Evolutionary conservation across 1,140 invertebrate genomes (phyloP).

Genomic region (Drosophila seguyi): DNA sequence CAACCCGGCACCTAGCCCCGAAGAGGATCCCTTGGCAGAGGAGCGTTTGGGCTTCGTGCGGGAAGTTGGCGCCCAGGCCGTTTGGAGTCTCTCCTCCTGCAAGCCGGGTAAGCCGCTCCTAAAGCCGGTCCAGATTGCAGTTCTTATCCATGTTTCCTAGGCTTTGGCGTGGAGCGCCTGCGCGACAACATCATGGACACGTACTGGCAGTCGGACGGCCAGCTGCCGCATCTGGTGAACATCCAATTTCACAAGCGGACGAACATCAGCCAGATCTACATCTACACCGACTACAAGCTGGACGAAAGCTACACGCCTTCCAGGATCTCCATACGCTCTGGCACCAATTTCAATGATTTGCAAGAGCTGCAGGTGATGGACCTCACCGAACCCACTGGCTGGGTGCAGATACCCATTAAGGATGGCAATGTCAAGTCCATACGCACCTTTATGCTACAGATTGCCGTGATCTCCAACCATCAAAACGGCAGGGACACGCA

Average conservation of each 20-base stretch:
- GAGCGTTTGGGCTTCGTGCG: conserved; percentile 92
- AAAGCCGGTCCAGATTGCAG: conserved; percentile 1
- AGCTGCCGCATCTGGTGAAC: conserved; percentile 98
- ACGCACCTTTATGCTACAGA: conserved; percentile 98
- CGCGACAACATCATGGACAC: conserved; percentile 97
- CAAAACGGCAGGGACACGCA: conserved; percentile 99
- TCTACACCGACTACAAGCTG: conserved; percentile 98
- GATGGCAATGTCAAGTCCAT: conserved; percentile 95
- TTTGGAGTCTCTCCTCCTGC: conserved; percentile 99
- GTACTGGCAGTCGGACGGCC: conserved; percentile 99
- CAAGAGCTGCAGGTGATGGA: conserved; percentile 98
- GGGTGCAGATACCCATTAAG: conserved; percentile 97
- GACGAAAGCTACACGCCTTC: conserved; percentile 99
- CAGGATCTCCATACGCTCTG: conserved; percentile 96
- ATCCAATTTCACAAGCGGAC: conserved; percentile 99
- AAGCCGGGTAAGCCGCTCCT: conserved; percentile 91
- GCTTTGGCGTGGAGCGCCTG: conserved; percentile 98
- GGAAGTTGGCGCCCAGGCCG: conserved; percentile 98
- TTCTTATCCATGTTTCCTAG: conserved; percentile 85
- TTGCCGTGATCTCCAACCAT: conserved; percentile 98
- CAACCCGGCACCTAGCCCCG: conserved; percentile 50
- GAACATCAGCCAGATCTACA: conserved; percentile 97
- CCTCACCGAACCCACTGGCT: conserved; percentile 96
- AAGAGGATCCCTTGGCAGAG: conserved; percentile 88
- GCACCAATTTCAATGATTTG: conserved; percentile 99